phyloP scores from a whole-genome alignment of 1,140 invertebrate genomes.

The Brachystomella parvula region DNA sequence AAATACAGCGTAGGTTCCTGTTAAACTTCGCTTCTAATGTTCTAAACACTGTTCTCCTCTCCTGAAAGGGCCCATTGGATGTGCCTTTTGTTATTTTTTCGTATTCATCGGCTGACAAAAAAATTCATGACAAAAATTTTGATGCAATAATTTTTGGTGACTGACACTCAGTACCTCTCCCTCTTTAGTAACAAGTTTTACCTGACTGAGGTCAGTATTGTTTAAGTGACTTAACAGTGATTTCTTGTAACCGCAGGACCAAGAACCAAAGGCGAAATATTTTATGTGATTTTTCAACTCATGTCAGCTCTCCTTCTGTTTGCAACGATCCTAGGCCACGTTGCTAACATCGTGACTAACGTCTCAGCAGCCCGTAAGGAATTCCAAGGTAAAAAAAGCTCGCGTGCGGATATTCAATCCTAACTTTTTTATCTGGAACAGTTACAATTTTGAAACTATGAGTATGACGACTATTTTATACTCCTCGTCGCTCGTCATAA shows the following conservation, averaged over 20 bases:
- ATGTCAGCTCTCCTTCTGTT: constrained; percentile 83
- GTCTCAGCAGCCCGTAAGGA: constrained; percentile 88
- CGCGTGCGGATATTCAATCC: background rate
- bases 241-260: constrained; percentile 49
- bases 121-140: too few species aligned
- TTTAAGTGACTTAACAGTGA: too few species aligned
- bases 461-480: background rate
- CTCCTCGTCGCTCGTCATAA: background rate
- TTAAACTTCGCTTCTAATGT: too few species aligned
- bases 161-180: too few species aligned
- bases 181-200: too few species aligned
- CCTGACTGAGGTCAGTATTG: too few species aligned
- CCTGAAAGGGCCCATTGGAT: too few species aligned
- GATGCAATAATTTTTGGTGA: too few species aligned
- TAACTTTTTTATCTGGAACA: background rate
- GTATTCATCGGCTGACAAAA: too few species aligned
- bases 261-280: constrained; percentile 78
- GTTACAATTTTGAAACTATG: constrained; percentile 3
- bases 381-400: constrained; percentile 75
- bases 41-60: too few species aligned
- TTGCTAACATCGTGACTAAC: constrained; percentile 91
- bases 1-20: background rate
- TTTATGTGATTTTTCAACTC: constrained; percentile 82
- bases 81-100: too few species aligned
- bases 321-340: constrained; percentile 84